phyloP scores from a whole-genome alignment of 2,113 vertebrate genomes.

The Empidonax alnorum region DNA sequence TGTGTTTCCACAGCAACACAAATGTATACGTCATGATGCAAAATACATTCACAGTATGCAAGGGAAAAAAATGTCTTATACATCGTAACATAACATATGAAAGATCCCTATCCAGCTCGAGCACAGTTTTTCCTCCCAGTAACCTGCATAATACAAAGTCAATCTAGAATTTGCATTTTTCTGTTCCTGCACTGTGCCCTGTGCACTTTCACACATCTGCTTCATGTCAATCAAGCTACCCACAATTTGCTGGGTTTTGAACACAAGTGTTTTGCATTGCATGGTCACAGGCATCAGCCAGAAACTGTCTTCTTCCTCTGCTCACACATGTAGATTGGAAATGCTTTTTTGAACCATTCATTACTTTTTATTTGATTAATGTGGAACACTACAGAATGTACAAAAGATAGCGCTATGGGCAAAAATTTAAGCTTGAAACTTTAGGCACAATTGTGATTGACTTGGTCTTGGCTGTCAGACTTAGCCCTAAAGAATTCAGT shows the following conservation, averaged over 20 bases:
- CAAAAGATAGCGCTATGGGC: not conserved
- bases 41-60: conserved; percentile 46
- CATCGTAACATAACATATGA: conserved; percentile 7
- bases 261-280: not conserved
- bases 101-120: conserved; percentile 4
- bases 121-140: not conserved
- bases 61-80: not conserved
- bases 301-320: not conserved
- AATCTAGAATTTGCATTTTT: not conserved
- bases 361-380: not conserved
- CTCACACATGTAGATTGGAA: not conserved
- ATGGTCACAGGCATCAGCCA: not conserved
- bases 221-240: not conserved
- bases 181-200: not conserved
- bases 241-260: not conserved
- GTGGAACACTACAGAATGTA: not conserved
- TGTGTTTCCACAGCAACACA: conserved; percentile 58
- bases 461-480: not conserved
- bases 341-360: not conserved
- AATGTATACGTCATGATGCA: conserved; percentile 43
- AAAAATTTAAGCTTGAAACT: not conserved
- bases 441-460: not conserved
- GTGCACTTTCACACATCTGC: not conserved
- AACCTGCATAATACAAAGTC: not conserved
- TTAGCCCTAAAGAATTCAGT: not conserved